Percentiles rank a stretch among this genome's conserved stretches.
Conservation (phyloP, 1,140 invertebrate species). For the Brachionus koreanus region DNA sequence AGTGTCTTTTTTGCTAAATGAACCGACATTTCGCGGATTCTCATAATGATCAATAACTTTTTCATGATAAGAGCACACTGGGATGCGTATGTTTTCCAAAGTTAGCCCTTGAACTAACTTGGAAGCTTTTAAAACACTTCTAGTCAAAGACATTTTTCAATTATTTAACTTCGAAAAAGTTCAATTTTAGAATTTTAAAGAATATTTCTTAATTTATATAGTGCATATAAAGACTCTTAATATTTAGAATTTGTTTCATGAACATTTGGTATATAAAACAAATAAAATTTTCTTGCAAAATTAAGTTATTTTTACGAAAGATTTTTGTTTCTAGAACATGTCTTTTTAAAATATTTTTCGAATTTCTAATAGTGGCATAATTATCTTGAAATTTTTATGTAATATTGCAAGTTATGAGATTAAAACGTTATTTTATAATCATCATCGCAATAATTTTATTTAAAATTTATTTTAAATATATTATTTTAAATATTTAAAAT, state of each 20-base stretch:
- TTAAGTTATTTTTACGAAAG: not conserved
- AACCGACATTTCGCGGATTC: slow-evolving; percentile 97
- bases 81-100: not conserved
- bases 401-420: not conserved
- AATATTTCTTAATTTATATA: not conserved
- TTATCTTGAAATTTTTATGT: not conserved
- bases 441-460: too few species aligned
- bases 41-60: slow-evolving; percentile 89
- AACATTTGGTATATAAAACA: not conserved
- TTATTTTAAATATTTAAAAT: too few species aligned
- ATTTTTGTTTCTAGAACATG: not conserved
- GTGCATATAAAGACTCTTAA: not conserved
- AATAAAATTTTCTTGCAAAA: not conserved
- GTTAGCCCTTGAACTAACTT: not conserved
- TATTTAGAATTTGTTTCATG: not conserved
- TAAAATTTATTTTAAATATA: too few species aligned
- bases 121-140: not conserved
- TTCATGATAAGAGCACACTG: slow-evolving; percentile 14
- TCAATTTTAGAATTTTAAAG: not conserved
- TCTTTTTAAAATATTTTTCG: not conserved
- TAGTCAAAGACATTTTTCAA: not conserved
- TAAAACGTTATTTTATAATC: too few species aligned
- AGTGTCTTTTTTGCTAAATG: slow-evolving; percentile 87
- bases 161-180: not conserved
- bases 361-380: not conserved